phyloP scores from a whole-genome alignment of 2,797 vertebrate species.

The Microctenopoma lineatum region DNA sequence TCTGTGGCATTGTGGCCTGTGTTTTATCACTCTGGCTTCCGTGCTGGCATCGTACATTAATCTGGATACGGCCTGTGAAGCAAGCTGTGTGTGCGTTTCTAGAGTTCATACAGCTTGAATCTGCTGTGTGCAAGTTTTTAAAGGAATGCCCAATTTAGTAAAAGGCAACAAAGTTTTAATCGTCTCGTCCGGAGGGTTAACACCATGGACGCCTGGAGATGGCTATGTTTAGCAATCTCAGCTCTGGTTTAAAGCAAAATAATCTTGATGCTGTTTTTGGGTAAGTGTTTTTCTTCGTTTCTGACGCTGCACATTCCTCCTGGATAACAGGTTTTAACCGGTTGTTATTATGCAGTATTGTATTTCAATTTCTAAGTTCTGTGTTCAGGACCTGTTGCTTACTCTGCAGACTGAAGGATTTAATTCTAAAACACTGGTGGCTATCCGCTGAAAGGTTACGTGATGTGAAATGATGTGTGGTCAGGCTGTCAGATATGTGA shows the following conservation, averaged over 20 bases:
- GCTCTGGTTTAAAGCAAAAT: slow-evolving; percentile 64
- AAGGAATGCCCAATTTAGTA: slow-evolving; percentile 40
- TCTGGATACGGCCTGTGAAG: slow-evolving; percentile 38
- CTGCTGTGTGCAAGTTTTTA: slow-evolving; percentile 28
- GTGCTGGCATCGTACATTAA: slow-evolving; percentile 35
- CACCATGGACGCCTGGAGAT: slow-evolving; percentile 28
- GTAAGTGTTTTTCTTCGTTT: slow-evolving; percentile 65
- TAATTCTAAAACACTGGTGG: slow-evolving; percentile 42
- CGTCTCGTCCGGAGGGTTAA: slow-evolving; percentile 32
- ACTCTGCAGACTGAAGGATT: slow-evolving; percentile 47
- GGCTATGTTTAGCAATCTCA: slow-evolving; percentile 67
- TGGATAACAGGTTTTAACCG: slow-evolving; percentile 75
- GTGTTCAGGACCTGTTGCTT: slow-evolving; percentile 56
- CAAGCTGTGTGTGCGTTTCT: slow-evolving; percentile 31
- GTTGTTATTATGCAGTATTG: slow-evolving; percentile 70
- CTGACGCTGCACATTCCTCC: slow-evolving; percentile 78
- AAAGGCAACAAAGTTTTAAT: slow-evolving; percentile 52
- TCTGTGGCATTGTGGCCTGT: slow-evolving; percentile 38
- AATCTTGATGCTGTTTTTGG: slow-evolving; percentile 68
- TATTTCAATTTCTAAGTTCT: slow-evolving; percentile 69
- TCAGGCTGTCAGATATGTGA: no score
- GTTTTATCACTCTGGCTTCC: slow-evolving; percentile 63
- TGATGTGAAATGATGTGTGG: slow-evolving; percentile 12
- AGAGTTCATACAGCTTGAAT: slow-evolving; percentile 8
- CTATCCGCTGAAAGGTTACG: slow-evolving; percentile 5